These are phyloP conservation scores for Bradypodion ventrale DNA, from an alignment of 2,797 vertebrate genomes.

Conservation along the genomic window DNA sequence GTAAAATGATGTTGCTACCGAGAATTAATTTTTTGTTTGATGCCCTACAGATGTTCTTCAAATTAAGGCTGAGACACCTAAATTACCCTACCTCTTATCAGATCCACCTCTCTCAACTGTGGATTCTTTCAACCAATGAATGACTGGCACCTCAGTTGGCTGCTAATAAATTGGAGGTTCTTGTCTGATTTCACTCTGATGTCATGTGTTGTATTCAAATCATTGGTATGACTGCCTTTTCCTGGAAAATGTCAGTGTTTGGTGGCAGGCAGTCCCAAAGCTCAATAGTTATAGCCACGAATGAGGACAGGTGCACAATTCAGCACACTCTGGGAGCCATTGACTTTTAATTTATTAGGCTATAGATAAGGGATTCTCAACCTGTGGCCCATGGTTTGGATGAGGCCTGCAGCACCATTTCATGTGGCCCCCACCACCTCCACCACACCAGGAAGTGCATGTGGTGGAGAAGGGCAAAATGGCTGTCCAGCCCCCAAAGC, in stretches of 20 bases:
- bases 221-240: not conserved
- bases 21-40: too few species aligned
- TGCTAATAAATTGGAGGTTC: not conserved
- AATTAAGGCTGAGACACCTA: not conserved
- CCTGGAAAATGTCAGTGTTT: not conserved
- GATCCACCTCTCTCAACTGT: not conserved
- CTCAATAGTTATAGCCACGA: not conserved
- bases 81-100: not conserved
- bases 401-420: too few species aligned
- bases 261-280: not conserved
- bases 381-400: too few species aligned
- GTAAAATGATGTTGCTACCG: too few species aligned
- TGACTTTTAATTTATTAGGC: conserved; percentile 19
- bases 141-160: not conserved
- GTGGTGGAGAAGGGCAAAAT: too few species aligned
- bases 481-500: too few species aligned
- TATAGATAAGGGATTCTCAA: too few species aligned
- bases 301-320: not conserved
- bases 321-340: conserved; percentile 7
- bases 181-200: not conserved
- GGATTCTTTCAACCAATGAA: not conserved
- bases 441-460: too few species aligned
- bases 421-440: too few species aligned
- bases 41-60: too few species aligned
- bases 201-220: not conserved